Evolutionary conservation across 2,888 invertebrate genomes (phyloP).

Genomic region (Hipparchia semele): DNA sequence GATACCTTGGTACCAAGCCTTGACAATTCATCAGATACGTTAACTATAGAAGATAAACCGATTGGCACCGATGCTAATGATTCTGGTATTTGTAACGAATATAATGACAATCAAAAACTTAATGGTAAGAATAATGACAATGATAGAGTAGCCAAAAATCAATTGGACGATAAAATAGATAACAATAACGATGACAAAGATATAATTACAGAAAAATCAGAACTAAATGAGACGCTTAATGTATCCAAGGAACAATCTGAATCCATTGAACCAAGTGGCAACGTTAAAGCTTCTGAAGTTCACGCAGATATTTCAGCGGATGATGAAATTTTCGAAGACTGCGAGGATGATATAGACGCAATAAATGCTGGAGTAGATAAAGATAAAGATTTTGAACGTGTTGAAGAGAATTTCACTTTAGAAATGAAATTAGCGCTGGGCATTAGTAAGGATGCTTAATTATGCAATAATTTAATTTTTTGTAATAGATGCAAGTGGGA

Average conservation of each 20-base stretch:
- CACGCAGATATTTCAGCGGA: conserved; percentile 41
- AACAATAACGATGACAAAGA: conserved; percentile 3
- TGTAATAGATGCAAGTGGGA: not conserved
- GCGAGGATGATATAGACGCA: conserved; percentile 52
- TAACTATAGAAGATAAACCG: conserved; percentile 51
- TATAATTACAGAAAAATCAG: not conserved
- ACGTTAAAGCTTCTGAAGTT: conserved; percentile 29
- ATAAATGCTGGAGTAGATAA: conserved; percentile 14
- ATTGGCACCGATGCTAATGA: conserved; percentile 40
- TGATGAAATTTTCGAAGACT: conserved; percentile 69
- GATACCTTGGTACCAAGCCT: conserved; percentile 59
- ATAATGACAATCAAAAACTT: conserved; percentile 9
- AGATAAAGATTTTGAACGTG: conserved; percentile 49
- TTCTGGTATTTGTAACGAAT: conserved; percentile 48
- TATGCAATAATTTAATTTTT: not conserved
- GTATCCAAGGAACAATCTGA: not conserved
- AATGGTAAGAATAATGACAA: not conserved
- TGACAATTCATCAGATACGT: conserved; percentile 60
- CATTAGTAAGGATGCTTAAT: conserved; percentile 18
- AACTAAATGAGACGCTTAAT: not conserved
- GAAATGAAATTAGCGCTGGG: conserved; percentile 65
- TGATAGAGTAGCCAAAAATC: not conserved
- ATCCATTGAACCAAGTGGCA: not conserved
- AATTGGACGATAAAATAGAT: not conserved
- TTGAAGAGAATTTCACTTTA: conserved; percentile 64